phyloP scores from a whole-genome alignment of 2,113 vertebrate species.

The Proteles cristata region DNA sequence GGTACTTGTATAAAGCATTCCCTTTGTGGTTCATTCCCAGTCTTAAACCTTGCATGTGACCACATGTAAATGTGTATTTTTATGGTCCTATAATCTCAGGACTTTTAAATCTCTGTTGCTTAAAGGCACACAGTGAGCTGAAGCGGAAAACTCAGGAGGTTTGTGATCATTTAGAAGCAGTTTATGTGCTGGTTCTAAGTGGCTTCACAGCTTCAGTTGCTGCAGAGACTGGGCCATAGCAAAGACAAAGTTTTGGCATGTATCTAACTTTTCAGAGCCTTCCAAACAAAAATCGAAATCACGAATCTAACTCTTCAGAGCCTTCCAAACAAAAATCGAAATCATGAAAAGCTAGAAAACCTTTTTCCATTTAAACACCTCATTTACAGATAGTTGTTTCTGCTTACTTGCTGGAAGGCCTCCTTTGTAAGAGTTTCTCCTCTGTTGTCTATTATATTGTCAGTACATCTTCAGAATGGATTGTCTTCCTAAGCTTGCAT shows the following conservation, averaged over 20 bases:
- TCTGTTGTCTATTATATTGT: not conserved
- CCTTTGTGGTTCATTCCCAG: slow-evolving; percentile 83
- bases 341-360: slow-evolving; percentile 80
- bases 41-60: slow-evolving; percentile 87
- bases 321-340: slow-evolving; percentile 72
- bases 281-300: slow-evolving; percentile 70
- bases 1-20: slow-evolving; percentile 83
- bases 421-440: not conserved
- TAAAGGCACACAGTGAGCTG: slow-evolving; percentile 84
- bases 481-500: not conserved
- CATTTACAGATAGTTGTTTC: slow-evolving; percentile 71
- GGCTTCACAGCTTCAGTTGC: slow-evolving; percentile 82
- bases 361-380: slow-evolving; percentile 79
- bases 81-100: slow-evolving; percentile 86
- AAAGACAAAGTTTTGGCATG: slow-evolving; percentile 80
- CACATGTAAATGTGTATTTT: slow-evolving; percentile 89
- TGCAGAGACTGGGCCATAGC: slow-evolving; percentile 73
- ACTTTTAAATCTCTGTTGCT: slow-evolving; percentile 84
- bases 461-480: not conserved
- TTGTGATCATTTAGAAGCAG: slow-evolving; percentile 89
- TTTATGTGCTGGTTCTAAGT: slow-evolving; percentile 88
- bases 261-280: slow-evolving; percentile 83
- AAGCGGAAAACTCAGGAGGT: slow-evolving; percentile 87
- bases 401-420: slow-evolving; percentile 59
- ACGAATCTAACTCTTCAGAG: slow-evolving; percentile 83